phyloP scores from a whole-genome alignment of 1,140 invertebrate species.

The Argopecten irradians region DNA sequence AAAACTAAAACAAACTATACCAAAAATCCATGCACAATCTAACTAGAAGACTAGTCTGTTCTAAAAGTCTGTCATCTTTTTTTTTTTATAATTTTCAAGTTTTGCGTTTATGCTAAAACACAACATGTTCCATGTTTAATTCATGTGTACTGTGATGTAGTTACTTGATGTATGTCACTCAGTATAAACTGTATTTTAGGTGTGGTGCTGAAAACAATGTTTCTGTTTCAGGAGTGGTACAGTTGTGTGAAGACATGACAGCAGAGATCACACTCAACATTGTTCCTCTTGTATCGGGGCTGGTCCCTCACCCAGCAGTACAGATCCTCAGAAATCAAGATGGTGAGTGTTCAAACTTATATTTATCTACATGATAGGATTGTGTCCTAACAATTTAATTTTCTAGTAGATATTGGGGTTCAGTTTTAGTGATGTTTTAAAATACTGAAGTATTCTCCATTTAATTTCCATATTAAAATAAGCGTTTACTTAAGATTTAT shows the following conservation, averaged over 20 bases:
- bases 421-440: no score
- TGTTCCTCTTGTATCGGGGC: neutral
- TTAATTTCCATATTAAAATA: no score
- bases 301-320: neutral
- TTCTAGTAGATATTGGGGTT: no score
- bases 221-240: neutral
- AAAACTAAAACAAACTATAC: no score
- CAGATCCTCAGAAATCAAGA: neutral
- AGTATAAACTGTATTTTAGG: neutral
- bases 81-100: neutral
- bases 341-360: neutral
- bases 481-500: no score
- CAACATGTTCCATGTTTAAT: neutral
- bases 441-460: no score
- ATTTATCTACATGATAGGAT: no score
- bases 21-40: no score
- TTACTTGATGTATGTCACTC: neutral
- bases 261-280: neutral
- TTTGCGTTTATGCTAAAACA: neutral
- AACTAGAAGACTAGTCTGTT: no score
- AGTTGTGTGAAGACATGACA: slow-evolving; percentile 16
- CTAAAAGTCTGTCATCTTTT: no score
- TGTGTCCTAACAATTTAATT: no score
- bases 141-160: neutral
- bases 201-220: no score